Percentiles rank a stretch among this genome's conserved stretches.
phyloP scores from a whole-genome alignment of 2,113 vertebrate species.

The Bujurquina vittata region DNA sequence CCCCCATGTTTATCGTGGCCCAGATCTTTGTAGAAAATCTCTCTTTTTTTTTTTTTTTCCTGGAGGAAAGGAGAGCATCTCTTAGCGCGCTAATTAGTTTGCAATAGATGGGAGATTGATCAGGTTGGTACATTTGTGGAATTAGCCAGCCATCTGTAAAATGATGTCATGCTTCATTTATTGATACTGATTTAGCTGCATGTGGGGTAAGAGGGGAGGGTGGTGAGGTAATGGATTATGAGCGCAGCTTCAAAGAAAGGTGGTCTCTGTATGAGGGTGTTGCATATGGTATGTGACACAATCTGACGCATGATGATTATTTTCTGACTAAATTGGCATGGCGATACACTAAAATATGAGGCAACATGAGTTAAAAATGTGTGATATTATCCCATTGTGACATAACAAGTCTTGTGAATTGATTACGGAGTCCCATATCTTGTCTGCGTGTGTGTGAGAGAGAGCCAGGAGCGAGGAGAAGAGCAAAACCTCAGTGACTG shows the following conservation, averaged over 20 bases:
- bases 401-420: background rate
- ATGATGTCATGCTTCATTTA: constrained; percentile 79
- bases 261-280: background rate
- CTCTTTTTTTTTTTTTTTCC: constrained; percentile 32
- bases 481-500: background rate
- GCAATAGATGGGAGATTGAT: constrained; percentile 75
- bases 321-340: background rate
- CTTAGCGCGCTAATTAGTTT: constrained; percentile 74
- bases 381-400: background rate
- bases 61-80: constrained; percentile 48
- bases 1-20: constrained; percentile 57
- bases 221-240: constrained; percentile 59
- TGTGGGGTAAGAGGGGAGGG: background rate
- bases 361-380: constrained; percentile 3
- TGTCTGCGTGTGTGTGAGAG: background rate
- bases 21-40: constrained; percentile 64
- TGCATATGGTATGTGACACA: background rate
- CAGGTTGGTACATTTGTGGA: constrained; percentile 75
- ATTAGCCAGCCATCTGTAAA: constrained; percentile 79
- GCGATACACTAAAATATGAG: background rate
- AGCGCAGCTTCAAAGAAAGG: constrained; percentile 18
- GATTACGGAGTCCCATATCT: background rate
- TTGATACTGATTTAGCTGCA: constrained; percentile 48
- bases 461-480: constrained; percentile 11
- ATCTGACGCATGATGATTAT: background rate